Conservation (phyloP, 2,888 invertebrate genomes). For the Pristionchus maxplancki region DNA sequence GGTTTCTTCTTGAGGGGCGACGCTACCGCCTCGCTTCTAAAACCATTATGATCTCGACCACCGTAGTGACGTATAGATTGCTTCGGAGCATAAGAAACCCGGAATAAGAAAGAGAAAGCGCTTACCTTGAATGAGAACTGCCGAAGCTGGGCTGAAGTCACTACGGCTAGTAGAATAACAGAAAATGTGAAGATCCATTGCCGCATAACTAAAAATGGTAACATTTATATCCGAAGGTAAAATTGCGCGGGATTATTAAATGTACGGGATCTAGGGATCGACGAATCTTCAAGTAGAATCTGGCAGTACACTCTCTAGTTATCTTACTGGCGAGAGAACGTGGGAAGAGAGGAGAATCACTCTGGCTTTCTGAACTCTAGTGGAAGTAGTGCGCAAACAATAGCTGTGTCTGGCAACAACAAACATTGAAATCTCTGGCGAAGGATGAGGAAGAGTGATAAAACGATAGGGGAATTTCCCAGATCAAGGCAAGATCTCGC, state of each 20-base stretch:
- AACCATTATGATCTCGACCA: not conserved
- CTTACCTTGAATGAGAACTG: constrained; percentile 9
- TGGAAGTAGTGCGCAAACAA: not conserved
- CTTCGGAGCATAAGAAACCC: no score
- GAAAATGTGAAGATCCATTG: not conserved
- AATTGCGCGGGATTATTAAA: no score
- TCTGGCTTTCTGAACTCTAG: no score
- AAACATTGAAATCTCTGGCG: not conserved
- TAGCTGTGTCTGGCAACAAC: not conserved
- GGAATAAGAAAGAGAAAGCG: no score
- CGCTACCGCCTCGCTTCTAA: constrained; percentile 12
- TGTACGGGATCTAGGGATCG: no score
- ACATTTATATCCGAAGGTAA: no score
- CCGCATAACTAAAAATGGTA: not conserved
- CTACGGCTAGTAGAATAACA: not conserved
- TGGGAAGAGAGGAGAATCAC: no score
- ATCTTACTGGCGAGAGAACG: no score
- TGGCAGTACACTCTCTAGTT: no score
- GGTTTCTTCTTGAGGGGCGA: not conserved
- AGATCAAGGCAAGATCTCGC: not conserved
- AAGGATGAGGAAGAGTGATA: not conserved
- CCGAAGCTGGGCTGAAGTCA: not conserved
- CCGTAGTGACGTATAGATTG: not conserved
- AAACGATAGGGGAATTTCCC: not conserved
- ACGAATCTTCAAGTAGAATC: no score